Base-by-base conservation (phyloP, 2,888 invertebrate genomes). In the Tryphoninae sp. region DNA sequence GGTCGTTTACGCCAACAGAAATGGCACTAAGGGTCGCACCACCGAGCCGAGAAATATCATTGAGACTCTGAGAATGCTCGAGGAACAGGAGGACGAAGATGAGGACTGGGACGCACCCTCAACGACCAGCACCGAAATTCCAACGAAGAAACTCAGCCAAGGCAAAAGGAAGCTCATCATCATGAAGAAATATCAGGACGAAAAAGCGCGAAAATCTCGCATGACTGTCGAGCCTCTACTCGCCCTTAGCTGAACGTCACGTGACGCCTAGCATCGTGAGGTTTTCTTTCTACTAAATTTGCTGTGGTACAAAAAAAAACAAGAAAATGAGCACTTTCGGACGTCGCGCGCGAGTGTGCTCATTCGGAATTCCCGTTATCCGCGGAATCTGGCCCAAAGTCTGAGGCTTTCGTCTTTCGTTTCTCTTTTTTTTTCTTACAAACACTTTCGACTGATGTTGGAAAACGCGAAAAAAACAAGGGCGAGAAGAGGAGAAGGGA, bases 1-100 rank as follows among this genome's bases (percentile, higher is more conserved):
- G 42, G 95, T 97, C 0, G 97, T 97, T 0, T 97, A 97, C 89
- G 96, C 96, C 0, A 96, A 96, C 85, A 96, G 96, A 90, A 97
- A 96, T 87, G 94, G 94, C 7, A 96, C 94, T 84, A 91, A 93
- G 22, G 93, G 93, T 81, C 92, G 93, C 6, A 84, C 92, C 86
- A 93, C 92, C 3, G 93, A 93, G 85, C 96, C 96, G n/a, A 96
- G 96, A 88, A 97, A 97, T 89, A 97, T 97, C 74, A 95, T 97
- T 84, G 97, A 97, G 90, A 96, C 96, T 73, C 91, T 97, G 84
- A 95, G 95, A 85, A 93, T 96, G 90, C 92, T 97, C 7, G 97
- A 97, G 87, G 92, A 94, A 69, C 94, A 95, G 71, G 90, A 89
- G 2, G 87, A 86, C 13, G 78, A 82, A 6, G 65, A 78, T 40